Evolutionary conservation across 1,140 invertebrate genomes (phyloP).

Genomic region (Panagrolaimus sp.): DNA sequence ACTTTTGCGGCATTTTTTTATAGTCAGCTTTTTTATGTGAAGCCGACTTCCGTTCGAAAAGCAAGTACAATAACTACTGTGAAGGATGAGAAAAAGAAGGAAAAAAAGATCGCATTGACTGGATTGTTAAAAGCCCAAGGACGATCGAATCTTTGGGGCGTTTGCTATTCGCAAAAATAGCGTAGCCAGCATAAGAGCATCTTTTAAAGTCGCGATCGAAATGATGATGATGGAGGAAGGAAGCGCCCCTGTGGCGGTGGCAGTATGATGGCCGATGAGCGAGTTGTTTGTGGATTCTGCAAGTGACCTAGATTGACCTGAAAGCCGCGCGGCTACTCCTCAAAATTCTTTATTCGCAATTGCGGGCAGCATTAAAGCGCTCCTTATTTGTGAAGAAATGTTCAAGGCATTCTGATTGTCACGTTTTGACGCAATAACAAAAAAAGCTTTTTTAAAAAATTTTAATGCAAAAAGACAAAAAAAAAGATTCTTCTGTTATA

Average conservation of each 20-base stretch:
- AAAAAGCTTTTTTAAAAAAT: too few relatives aligned
- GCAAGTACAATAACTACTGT: background rate
- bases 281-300: constrained; percentile 14
- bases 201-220: constrained; percentile 9
- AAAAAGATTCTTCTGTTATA: too few relatives aligned
- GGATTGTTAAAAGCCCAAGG: constrained; percentile 11
- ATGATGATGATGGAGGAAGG: background rate
- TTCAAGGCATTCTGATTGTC: too few relatives aligned
- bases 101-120: constrained; percentile 1
- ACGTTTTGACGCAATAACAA: too few relatives aligned
- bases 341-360: constrained; percentile 10
- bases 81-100: background rate
- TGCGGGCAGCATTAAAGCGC: background rate
- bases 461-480: too few relatives aligned
- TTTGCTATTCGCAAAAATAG: background rate
- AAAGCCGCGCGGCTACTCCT: constrained; percentile 15
- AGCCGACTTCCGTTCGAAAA: background rate
- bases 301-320: constrained; percentile 15
- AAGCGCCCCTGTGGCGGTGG: background rate
- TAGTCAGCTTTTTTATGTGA: background rate
- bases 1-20: constrained; percentile 10
- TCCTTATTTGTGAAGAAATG: background rate
- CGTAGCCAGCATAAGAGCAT: constrained; percentile 15
- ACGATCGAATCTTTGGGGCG: constrained; percentile 12
- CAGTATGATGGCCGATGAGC: constrained; percentile 1